Evolutionary conservation across 1,140 invertebrate genomes (phyloP), one percentile per base, ranked within the genome.

Genomic region (Plectus sambesii): DNA sequence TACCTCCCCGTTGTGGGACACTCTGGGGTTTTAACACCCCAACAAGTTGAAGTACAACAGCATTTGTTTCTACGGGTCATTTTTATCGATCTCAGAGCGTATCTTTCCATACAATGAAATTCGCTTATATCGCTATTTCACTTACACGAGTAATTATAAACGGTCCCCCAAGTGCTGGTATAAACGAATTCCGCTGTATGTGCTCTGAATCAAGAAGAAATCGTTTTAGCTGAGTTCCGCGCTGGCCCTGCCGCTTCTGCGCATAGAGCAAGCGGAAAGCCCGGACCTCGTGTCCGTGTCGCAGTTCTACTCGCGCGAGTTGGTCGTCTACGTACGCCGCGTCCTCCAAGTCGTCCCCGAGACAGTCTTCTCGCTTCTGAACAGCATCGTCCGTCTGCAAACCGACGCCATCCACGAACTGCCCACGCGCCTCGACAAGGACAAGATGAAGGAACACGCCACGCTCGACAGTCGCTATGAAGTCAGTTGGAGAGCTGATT

Each of bases 321-420:
- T 97, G 4, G 89, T 94, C 33, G 79, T 81, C 46, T 96, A 90
- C 69, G 82, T 94, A 19, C 80, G 88, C 45, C 84, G 85, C 69
- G 87, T 97, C 0, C 70, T 97, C 9, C 90, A 97, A 76, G 89
- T 97, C 58, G 96, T 97, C 69, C 90, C 90, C 4, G 83, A 89
- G 70, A 88, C 87, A 42, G 90, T 97, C 73, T 96, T 97, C 72
- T 80, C 78, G 53, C 78, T 92, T 46, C 76, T 94, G 54, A 83
- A 85, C 24, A 76, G 81, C 58, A 92, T 94, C 51, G 87, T 93
- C 54, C 73, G 82, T 39, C 73, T 93, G 20, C 74, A 76, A 61
- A 78, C 76, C 2, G 72, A 68, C 52, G 76, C 80, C 6, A 82
- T 96, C 24, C 83, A 82, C 67, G 87, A 94, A 74, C 77, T 96